Conservation (phyloP, 2,797 vertebrate species). For the Margarornis squamiger region DNA sequence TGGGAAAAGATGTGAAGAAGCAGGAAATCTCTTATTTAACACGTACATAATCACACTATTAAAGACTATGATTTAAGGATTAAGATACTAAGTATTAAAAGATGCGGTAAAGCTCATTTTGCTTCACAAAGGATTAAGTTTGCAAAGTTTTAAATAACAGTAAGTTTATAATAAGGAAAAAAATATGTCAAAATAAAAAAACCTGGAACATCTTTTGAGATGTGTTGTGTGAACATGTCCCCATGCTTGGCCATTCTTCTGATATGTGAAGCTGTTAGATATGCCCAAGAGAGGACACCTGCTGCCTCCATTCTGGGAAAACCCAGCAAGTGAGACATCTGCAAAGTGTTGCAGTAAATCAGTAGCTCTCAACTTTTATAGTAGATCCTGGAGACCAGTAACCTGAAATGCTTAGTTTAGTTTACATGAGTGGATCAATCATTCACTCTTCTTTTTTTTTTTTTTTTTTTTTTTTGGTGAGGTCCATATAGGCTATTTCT, state of each 20-base stretch:
- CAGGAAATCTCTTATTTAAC: constrained; percentile 26
- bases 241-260: neutral
- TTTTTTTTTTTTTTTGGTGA: neutral
- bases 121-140: neutral
- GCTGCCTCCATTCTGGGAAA: neutral
- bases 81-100: constrained; percentile 12
- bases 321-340: fast-evolving
- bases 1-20: neutral
- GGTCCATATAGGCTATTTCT: neutral
- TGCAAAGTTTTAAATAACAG: neutral
- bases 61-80: constrained; percentile 34
- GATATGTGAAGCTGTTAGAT: neutral
- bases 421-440: neutral
- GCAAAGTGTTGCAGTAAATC: neutral
- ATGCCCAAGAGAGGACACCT: neutral
- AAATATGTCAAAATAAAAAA: neutral
- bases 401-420: neutral
- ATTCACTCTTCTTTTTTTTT: neutral
- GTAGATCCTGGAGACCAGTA: neutral
- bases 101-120: neutral
- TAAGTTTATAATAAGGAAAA: neutral
- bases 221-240: neutral
- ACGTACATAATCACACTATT: neutral
- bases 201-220: neutral
- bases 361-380: neutral